Percentiles rank a stretch among this genome's conserved stretches.
Evolutionary conservation across 2,113 vertebrate species (phyloP).

Genomic region (Anseranas semipalmata): DNA sequence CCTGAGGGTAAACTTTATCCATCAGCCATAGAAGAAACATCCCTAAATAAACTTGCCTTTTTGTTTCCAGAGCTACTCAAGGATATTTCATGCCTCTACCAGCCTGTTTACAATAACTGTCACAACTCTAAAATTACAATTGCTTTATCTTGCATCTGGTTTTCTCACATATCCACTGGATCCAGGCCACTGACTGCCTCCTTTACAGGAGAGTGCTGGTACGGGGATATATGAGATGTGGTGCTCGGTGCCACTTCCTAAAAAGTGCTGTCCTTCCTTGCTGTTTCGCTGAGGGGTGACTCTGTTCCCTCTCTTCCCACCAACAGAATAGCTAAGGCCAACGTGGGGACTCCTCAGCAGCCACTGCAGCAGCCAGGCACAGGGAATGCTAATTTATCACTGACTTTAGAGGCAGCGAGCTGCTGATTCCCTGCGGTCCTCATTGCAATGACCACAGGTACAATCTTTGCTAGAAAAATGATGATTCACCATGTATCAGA

Average conservation of each 20-base stretch:
- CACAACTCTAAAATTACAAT: neutral
- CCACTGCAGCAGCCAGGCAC: neutral
- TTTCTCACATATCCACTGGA: neutral
- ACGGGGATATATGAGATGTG: rapidly evolving
- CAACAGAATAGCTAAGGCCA: neutral
- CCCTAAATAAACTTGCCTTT: neutral
- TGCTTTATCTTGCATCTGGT: neutral
- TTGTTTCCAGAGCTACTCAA: neutral
- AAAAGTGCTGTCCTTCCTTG: neutral
- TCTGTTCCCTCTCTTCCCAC: neutral
- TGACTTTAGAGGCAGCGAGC: neutral
- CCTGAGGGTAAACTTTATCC: neutral
- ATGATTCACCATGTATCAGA: neutral
- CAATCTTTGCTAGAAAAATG: neutral
- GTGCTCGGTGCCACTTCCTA: neutral
- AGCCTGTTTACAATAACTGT: neutral
- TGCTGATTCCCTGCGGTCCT: neutral
- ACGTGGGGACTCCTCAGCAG: rapidly evolving
- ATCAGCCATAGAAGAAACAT: neutral
- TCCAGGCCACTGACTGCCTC: neutral
- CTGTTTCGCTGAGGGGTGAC: neutral
- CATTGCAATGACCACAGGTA: neutral
- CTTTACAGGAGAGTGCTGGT: neutral
- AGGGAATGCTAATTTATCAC: neutral
- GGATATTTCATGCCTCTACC: neutral